phyloP scores from a whole-genome alignment of 2,888 invertebrate species.

The Embidobia sp. region DNA sequence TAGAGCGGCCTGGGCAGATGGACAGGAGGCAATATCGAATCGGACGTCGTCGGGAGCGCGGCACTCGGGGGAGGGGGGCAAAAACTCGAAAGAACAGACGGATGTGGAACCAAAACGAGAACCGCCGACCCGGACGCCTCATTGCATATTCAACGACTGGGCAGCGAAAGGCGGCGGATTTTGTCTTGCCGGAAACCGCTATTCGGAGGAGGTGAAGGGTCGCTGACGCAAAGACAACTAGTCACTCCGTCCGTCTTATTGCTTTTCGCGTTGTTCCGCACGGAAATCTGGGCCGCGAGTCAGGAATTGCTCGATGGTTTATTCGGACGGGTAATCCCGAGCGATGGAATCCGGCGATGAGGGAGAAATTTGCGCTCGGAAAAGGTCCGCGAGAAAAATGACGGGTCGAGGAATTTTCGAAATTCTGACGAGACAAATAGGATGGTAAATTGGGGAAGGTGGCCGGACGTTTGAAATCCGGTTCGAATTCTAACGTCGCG shows the following conservation, averaged over 20 bases:
- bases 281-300: conserved; percentile 28
- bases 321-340: too few relatives aligned
- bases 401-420: too few relatives aligned
- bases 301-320: too few relatives aligned
- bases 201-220: conserved; percentile 53
- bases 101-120: conserved; percentile 60
- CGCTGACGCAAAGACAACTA: conserved; percentile 68
- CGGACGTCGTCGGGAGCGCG: conserved; percentile 53
- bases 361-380: too few relatives aligned
- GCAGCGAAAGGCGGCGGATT: conserved; percentile 70
- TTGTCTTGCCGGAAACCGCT: conserved; percentile 70
- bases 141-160: conserved; percentile 79
- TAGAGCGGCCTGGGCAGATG: conserved; percentile 61
- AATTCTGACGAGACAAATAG: too few relatives aligned
- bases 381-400: too few relatives aligned
- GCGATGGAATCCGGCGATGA: too few relatives aligned
- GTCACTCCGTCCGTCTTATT: conserved; percentile 73
- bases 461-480: too few relatives aligned
- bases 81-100: conserved; percentile 66
- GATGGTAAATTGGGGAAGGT: too few relatives aligned
- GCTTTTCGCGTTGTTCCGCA: conserved; percentile 67
- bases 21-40: conserved; percentile 71
- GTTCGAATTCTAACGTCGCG: too few relatives aligned
- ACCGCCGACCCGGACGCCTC: conserved; percentile 72
- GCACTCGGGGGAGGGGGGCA: conserved; percentile 37